Base-by-base conservation (phyloP, 2,797 vertebrate species). In the Rhinophrynus dorsalis region DNA sequence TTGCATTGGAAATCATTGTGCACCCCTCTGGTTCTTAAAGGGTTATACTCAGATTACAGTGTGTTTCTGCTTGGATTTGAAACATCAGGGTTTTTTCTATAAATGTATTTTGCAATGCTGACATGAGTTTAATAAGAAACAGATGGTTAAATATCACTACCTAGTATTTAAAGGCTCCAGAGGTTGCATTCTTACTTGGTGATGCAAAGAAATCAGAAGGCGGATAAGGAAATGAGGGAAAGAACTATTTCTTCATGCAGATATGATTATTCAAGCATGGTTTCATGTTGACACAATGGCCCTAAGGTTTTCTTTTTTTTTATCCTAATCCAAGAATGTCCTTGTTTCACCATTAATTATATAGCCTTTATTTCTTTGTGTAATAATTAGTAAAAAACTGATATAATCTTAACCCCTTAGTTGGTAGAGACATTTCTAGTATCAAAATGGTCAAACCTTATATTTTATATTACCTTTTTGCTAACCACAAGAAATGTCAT, bases 171-270 rank as follows among this genome's bases (percentile, higher is more conserved):
- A 65, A 6, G 27, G 11, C 48, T 67, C 2, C 18, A 47, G 71
- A 51, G 37, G 13, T 23, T 74, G 18, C 2, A 68, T 29, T 54
- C 59, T 58, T 59, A 7, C 11, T 61, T 71, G 15, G 6, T 68
- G 6, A 37, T 68, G 6, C 1, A 12, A 50, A 47, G n/a, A 48
- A 37, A 30, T 77, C 17, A 59, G 3, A 17, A 50, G 11, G 0
- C 67, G 55, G 77, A 26, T 50, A n/a, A 44, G 52, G 51, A 71
- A 75, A 35, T 56, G 55, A 74, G 56, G 71, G 40, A 32, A 2
- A 13, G n/a, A 0, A 0, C 13, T 8, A 0, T 17, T 3, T 55
- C 11, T 58, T 15, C 33, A 35, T 64, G n/a, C 1, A 9, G 65
- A 45, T 75, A 24, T 57, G n/a, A 42, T 20, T 6, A 51, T 77